Evolutionary conservation across 2,888 invertebrate species (phyloP).

Genomic region (Apeira syringaria): DNA sequence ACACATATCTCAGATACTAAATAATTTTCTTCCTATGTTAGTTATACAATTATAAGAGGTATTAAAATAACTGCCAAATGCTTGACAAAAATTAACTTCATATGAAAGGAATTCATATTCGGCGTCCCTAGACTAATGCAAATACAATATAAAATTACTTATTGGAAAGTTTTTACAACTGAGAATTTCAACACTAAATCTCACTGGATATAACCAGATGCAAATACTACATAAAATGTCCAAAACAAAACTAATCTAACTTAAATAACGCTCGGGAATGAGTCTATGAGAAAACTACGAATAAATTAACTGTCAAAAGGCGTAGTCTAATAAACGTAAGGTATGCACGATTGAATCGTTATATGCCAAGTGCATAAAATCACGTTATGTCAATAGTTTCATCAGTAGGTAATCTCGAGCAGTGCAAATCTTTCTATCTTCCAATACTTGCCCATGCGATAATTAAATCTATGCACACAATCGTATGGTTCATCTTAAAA

Average conservation of each 20-base stretch:
- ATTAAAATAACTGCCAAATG: conserved; percentile 26
- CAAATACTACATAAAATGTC: conserved; percentile 58
- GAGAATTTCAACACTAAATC: conserved; percentile 43
- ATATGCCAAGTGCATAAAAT: conserved; percentile 2
- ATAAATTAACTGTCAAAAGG: conserved; percentile 26
- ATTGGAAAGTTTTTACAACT: conserved; percentile 44
- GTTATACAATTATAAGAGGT: conserved; percentile 5
- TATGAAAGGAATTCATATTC: conserved; percentile 27
- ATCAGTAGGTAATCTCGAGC: conserved; percentile 7
- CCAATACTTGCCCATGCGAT: conserved; percentile 4
- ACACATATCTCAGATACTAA: conserved; percentile 10
- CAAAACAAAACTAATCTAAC: conserved; percentile 62
- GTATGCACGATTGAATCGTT: not conserved
- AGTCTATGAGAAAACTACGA: conserved; percentile 51
- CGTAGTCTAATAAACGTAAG: not conserved
- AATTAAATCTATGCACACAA: conserved; percentile 2
- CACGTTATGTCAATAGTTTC: not conserved
- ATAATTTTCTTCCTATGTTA: conserved; percentile 5
- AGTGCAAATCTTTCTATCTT: conserved; percentile 1
- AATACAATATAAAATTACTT: conserved; percentile 14
- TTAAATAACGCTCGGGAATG: conserved; percentile 50
- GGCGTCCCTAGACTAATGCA: conserved; percentile 9
- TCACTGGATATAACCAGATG: conserved; percentile 43
- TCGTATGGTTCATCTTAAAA: conserved; percentile 6
- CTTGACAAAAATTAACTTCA: conserved; percentile 21